Conservation (phyloP, 2,797 vertebrate genomes). For the Cirrhinus mrigala region DNA sequence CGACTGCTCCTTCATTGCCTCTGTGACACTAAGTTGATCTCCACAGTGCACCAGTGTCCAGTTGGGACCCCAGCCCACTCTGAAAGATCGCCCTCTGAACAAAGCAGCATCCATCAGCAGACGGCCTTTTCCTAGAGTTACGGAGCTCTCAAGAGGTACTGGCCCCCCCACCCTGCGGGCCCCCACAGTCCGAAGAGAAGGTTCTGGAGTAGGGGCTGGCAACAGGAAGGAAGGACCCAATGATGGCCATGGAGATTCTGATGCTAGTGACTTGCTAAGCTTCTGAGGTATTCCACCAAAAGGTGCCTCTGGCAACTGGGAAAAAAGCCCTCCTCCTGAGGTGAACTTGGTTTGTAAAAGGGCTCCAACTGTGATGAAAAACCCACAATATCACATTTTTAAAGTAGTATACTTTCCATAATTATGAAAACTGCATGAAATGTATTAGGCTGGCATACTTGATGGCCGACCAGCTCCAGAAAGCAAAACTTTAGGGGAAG, state of each 20-base stretch:
- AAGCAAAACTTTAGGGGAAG: constrained; percentile 80
- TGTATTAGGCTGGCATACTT: constrained; percentile 4
- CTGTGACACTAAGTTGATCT: constrained; percentile 64
- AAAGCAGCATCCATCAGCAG: constrained; percentile 90
- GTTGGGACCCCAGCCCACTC: constrained; percentile 92
- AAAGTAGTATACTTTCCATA: not conserved
- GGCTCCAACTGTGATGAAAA: constrained; percentile 75
- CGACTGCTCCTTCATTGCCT: constrained; percentile 53
- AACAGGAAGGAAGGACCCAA: constrained; percentile 75
- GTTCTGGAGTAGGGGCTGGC: constrained; percentile 76
- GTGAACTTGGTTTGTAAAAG: constrained; percentile 86
- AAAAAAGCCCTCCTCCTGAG: constrained; percentile 66
- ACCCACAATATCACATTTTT: not conserved
- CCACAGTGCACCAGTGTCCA: constrained; percentile 89
- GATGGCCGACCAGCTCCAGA: constrained; percentile 70
- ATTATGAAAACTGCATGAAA: not conserved
- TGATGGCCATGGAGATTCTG: constrained; percentile 62
- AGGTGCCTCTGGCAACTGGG: constrained; percentile 69
- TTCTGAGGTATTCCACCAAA: constrained; percentile 65
- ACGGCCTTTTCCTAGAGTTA: constrained; percentile 82
- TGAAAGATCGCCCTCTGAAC: constrained; percentile 89
- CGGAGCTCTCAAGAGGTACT: constrained; percentile 79
- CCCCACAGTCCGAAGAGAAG: constrained; percentile 83
- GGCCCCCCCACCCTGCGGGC: constrained; percentile 78
- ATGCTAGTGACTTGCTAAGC: constrained; percentile 27